Conservation (phyloP, 2,888 invertebrate genomes). For the Dryobotodes eremita region DNA sequence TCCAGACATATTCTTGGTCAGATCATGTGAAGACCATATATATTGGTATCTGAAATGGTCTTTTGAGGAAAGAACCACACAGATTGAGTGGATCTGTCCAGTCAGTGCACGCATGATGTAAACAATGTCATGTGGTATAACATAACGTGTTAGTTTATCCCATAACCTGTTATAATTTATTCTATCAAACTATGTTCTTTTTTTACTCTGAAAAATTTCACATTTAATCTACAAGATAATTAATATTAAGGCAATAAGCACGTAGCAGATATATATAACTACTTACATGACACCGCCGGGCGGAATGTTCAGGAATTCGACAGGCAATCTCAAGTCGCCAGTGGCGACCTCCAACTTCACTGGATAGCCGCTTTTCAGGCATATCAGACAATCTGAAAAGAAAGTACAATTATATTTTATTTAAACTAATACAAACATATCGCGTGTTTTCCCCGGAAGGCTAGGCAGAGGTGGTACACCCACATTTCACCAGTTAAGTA, state of each 20-base stretch:
- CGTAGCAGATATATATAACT: not conserved
- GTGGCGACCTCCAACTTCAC: constrained; percentile 69
- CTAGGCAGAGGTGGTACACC: not conserved
- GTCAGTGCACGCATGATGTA: too few relatives aligned
- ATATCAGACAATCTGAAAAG: constrained; percentile 81
- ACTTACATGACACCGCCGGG: constrained; percentile 79
- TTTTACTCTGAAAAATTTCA: too few relatives aligned
- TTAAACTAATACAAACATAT: not conserved
- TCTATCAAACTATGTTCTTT: too few relatives aligned
- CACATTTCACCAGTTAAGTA: not conserved
- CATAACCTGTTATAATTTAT: too few relatives aligned
- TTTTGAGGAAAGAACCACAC: too few relatives aligned
- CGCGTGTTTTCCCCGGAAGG: not conserved
- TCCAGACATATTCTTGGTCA: too few relatives aligned
- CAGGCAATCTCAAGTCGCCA: constrained; percentile 70
- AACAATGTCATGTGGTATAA: too few relatives aligned
- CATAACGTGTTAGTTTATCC: too few relatives aligned
- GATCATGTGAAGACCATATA: too few relatives aligned
- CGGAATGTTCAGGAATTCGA: constrained; percentile 83
- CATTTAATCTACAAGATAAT: too few relatives aligned
- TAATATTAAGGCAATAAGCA: not conserved
- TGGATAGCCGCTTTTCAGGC: constrained; percentile 79
- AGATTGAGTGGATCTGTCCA: too few relatives aligned
- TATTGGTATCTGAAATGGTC: too few relatives aligned
- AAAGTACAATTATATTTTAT: not conserved